These are phyloP conservation scores for Rugalucina vietnamica DNA, from an alignment of 2,888 invertebrate species.

Conservation along the genomic window DNA sequence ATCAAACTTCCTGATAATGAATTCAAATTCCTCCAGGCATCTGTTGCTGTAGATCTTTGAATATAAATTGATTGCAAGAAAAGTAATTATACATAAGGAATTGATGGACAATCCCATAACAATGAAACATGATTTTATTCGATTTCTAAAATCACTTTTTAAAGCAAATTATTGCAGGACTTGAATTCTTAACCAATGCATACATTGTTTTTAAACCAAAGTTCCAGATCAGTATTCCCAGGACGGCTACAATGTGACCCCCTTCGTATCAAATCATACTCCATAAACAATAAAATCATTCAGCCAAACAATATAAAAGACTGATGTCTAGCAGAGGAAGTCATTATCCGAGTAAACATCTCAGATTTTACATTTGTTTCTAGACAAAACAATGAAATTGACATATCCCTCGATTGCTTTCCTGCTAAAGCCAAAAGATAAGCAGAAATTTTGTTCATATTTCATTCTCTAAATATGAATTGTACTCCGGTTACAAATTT, in stretches of 20 bases:
- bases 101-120: too few relatives aligned
- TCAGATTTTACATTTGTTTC: background rate
- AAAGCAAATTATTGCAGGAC: too few relatives aligned
- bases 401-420: background rate
- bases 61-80: background rate
- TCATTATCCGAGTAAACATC: slow-evolving; percentile 8
- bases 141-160: too few relatives aligned
- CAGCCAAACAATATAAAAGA: background rate
- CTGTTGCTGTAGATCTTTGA: background rate
- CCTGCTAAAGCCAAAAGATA: background rate
- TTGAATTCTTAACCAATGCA: too few relatives aligned
- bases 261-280: background rate
- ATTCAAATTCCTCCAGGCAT: background rate
- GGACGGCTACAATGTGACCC: background rate
- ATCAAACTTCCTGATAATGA: background rate
- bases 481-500: background rate
- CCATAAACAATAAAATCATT: background rate
- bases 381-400: slow-evolving; percentile 4
- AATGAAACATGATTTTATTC: too few relatives aligned
- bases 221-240: too few relatives aligned
- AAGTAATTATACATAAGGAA: too few relatives aligned
- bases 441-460: background rate
- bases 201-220: too few relatives aligned
- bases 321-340: slow-evolving; percentile 2
- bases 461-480: background rate